A percentile compares a stretch with the other conserved stretches of the same genome.
These are phyloP conservation scores for Cyprinella venusta DNA, from an alignment of 2,797 vertebrate genomes.

Conservation along the genomic window DNA sequence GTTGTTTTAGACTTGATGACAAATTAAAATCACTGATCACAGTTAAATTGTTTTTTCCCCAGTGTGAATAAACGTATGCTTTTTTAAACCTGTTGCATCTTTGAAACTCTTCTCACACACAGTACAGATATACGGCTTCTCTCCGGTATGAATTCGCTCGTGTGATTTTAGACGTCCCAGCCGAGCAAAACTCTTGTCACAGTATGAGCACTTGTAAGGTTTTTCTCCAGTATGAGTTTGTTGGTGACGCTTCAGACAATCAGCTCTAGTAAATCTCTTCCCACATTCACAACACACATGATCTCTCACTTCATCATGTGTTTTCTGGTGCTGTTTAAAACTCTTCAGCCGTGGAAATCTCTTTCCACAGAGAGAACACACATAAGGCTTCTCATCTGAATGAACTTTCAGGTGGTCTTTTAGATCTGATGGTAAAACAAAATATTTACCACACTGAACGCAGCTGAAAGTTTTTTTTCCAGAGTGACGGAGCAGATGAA, in stretches of 20 bases:
- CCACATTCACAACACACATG: background rate
- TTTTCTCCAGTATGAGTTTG: background rate
- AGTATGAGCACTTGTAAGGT: background rate
- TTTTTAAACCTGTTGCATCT: no score
- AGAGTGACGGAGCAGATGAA: background rate
- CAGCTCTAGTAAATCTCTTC: background rate
- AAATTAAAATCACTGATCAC: no score
- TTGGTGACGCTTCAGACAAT: background rate
- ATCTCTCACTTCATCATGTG: background rate
- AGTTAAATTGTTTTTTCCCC: no score
- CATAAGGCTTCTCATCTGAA: background rate
- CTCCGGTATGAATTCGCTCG: background rate
- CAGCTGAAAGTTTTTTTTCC: background rate
- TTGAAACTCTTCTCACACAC: no score
- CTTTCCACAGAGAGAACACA: background rate
- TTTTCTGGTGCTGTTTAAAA: background rate
- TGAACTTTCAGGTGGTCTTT: background rate
- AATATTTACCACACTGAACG: background rate
- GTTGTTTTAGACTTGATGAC: no score
- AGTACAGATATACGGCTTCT: background rate
- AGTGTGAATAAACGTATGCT: no score
- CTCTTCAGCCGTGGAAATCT: background rate
- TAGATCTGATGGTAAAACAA: background rate
- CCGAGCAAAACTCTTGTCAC: background rate
- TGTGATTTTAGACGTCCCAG: background rate